These are phyloP conservation scores for Crypturellus undulatus DNA, from an alignment of 2,113 vertebrate species.

Conservation along the genomic window DNA sequence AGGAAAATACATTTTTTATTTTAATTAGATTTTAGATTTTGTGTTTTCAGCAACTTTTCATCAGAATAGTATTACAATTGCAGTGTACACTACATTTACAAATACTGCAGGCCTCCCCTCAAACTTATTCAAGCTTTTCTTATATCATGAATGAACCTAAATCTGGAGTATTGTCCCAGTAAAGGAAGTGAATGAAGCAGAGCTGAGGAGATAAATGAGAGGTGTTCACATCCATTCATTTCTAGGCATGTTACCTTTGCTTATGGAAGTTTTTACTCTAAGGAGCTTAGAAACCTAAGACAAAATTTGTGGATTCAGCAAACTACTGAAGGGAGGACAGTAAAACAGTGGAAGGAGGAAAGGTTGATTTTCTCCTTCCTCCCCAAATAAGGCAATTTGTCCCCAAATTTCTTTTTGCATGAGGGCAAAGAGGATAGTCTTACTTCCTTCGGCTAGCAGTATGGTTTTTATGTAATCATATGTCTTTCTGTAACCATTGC, in stretches of 20 bases:
- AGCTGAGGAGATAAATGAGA: neutral
- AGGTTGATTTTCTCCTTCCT: neutral
- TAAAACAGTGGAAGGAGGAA: neutral
- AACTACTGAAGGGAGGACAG: fast-evolving
- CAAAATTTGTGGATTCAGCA: neutral
- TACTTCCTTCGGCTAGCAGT: neutral
- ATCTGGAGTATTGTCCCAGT: neutral
- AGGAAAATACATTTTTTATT: fast-evolving
- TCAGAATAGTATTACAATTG: neutral
- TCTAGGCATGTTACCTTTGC: neutral
- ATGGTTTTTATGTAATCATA: neutral
- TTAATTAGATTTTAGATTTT: neutral
- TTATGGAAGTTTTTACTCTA: neutral
- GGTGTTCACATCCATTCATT: neutral
- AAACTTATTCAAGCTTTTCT: neutral
- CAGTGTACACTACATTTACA: neutral
- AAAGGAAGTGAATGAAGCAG: neutral
- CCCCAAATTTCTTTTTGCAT: neutral
- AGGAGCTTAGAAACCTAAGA: neutral
- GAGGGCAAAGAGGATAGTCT: neutral
- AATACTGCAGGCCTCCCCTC: neutral
- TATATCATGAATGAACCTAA: fast-evolving
- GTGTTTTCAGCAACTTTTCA: neutral
- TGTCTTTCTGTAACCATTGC: neutral
- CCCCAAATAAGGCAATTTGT: neutral